A percentile compares a stretch with the other conserved stretches of the same genome.
Conservation (phyloP, 2,113 vertebrate species). For the Pelecanus crispus region DNA sequence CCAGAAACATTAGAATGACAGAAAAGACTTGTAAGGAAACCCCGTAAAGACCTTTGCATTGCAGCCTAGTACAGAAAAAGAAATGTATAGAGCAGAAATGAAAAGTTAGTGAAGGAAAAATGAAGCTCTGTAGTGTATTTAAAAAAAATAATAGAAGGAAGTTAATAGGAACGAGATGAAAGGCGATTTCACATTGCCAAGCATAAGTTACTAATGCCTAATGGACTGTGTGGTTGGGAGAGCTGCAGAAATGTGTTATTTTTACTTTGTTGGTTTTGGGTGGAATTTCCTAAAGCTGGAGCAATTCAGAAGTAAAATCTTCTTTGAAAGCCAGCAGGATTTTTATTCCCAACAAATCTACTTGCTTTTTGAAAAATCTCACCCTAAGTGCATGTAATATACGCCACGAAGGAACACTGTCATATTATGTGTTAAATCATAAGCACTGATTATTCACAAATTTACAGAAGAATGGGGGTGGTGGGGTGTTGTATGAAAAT, state of each 20-base stretch:
- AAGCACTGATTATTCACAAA: background rate
- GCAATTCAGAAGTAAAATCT: background rate
- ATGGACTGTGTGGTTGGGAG: background rate
- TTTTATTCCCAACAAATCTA: background rate
- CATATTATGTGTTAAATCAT: background rate
- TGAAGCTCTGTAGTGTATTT: background rate
- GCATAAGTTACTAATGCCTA: background rate
- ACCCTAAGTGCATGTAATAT: background rate
- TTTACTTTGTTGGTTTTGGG: background rate
- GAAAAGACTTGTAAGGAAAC: background rate
- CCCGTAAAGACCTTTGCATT: background rate
- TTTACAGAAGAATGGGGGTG: background rate
- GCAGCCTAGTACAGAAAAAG: background rate
- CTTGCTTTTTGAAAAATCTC: background rate
- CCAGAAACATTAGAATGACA: background rate
- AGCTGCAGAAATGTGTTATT: background rate
- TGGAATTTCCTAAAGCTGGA: constrained; percentile 13
- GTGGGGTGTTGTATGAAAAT: background rate
- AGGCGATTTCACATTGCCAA: background rate
- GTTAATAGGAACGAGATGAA: background rate
- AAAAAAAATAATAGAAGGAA: background rate
- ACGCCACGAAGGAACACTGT: background rate
- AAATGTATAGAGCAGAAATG: background rate
- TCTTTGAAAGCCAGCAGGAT: background rate
- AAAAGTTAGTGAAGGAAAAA: background rate